Base-by-base conservation (phyloP, 2,888 invertebrate genomes). In the Spodoptera littoralis region DNA sequence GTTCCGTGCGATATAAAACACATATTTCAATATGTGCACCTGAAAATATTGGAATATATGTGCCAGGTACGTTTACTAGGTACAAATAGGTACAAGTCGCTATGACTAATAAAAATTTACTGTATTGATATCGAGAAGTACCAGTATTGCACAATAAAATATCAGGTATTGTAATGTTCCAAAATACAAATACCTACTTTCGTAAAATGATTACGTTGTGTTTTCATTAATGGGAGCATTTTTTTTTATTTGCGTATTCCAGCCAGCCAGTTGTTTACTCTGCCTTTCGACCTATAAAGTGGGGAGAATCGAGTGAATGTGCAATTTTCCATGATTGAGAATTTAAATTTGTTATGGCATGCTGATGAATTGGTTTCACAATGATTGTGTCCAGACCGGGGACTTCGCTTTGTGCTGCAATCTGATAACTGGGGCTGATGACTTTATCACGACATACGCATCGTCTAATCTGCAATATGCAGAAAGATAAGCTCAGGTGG, bases 281-380 rank as follows among this genome's bases (percentile, higher is more conserved):
- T 85, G 75, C 72, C 79, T 72, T 79, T 82, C 83, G 81, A 80
- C 82, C 82, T 81, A 82, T 80, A 84, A 83, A 84, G 75, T 79
- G 81, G 71, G 70, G 79, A 77, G 81, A 83, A 86, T 84, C 81
- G 80, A 83, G 79, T 81, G 85, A 86, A 82, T 86, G 84, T 83
- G 85, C 86, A 88, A 90, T 90, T 89, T 88, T 80, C 84, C 84
- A 82, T 88, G 87, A 90, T 89, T 87, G 87, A 86, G 84, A 86
- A 85, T 88, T 88, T 87, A 87, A 88, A 88, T 87, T 88, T 84
- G 84, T 71, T 53, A 70, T 75, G 75, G 80, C 70, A 61, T 65
- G 77, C 80, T 88, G 87, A 90, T 89, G 83, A 88, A 89, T 88
- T 86, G 84, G 82, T 83, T 88, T 84, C 81, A 82, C 79, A 84